Conservation (phyloP, 2,113 vertebrate species). For the Pterocles orientalis region DNA sequence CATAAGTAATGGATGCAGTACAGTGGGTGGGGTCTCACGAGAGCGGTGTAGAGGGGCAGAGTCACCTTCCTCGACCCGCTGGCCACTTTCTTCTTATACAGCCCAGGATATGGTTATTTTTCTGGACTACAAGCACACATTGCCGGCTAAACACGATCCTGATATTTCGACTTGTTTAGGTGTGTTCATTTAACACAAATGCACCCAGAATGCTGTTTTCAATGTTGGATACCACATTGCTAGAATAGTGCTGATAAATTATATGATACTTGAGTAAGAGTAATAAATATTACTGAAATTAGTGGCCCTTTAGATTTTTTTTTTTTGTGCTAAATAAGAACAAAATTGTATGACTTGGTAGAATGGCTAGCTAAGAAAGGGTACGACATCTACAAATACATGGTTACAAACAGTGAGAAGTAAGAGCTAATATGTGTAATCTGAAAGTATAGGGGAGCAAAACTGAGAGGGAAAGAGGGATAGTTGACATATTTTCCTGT, state of each 20-base stretch:
- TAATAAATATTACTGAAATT: neutral
- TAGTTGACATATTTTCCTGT: neutral
- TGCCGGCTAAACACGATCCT: neutral
- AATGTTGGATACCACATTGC: neutral
- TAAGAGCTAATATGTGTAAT: neutral
- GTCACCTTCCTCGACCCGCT: neutral
- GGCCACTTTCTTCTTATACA: rapidly evolving
- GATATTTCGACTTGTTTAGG: neutral
- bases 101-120: neutral
- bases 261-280: neutral
- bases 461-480: neutral
- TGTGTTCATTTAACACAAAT: neutral
- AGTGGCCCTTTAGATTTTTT: neutral
- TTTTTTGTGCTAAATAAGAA: neutral
- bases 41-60: neutral
- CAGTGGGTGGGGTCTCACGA: rapidly evolving
- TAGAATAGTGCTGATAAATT: neutral
- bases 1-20: neutral
- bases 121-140: rapidly evolving
- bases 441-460: neutral
- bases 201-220: neutral
- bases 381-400: neutral
- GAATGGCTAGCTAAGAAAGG: neutral
- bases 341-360: neutral
- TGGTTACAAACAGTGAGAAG: neutral